Base-by-base conservation (phyloP, 2,888 invertebrate genomes). In the Perizoma affinitatum region DNA sequence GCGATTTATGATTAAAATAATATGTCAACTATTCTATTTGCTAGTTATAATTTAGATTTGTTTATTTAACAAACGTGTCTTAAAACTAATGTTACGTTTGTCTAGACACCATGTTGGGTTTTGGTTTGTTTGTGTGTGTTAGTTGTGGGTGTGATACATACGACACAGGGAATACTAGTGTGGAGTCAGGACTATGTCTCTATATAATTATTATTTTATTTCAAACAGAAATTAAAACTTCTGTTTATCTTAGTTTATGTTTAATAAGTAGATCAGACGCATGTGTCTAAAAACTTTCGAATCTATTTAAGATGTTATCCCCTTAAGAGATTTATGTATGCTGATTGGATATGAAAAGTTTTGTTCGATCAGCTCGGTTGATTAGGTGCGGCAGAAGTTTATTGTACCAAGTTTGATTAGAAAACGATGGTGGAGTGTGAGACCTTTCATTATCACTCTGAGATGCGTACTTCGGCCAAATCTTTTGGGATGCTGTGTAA, bases 391-490 rank as follows among this genome's bases (percentile, higher is more conserved):
- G 79, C 76, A 74, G 70, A 78, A 82, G 78, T 83, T 83, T 82
- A 84, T 83, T 82, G 83, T 79, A 72, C 58, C 71, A 85, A 85
- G 77, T 87, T 85, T 83, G 84, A 87, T 85, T 85, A 82, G 83
- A 82, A 81, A 81, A 80, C 80, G 80, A 83, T 80, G 76, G 75
- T 74, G 74, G 77, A 74, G 70, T 70, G 75, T 67, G 70, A 70
- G 69, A 77, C 74, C 58, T 45, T 58, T 72, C 76, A 79, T 79
- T 81, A 81, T 78, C 79, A 70, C 69, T 71, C 74, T 75, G 8
- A 45, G 57, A 75, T 75, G 74, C 71, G 76, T 75, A 75, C 70
- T 70, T 76, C 69, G 69, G 64, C 73, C 71, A 72, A 76, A 71
- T 71, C 66, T 70, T 65, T 56, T 58, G 68, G 69, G 72, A 68